phyloP scores from a whole-genome alignment of 2,888 invertebrate genomes.

The Tholera decimalis region DNA sequence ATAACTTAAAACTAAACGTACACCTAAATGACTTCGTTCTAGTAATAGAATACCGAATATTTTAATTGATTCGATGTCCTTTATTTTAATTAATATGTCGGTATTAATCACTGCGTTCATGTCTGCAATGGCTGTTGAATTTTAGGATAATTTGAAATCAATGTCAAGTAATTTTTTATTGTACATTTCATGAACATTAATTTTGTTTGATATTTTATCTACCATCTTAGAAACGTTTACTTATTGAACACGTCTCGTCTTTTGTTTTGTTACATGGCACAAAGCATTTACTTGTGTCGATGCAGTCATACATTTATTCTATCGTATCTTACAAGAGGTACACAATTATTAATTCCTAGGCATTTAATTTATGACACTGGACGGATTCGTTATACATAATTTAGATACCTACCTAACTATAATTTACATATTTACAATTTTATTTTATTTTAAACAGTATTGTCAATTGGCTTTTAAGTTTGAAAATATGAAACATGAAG shows the following conservation, averaged over 20 bases:
- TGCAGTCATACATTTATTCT: conserved; percentile 58
- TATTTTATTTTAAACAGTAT: conserved; percentile 31
- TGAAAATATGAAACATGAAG: conserved; percentile 53
- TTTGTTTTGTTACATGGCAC: conserved; percentile 82
- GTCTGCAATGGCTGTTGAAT: conserved; percentile 10
- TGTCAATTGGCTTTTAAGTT: conserved; percentile 24
- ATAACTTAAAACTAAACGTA: conserved; percentile 83
- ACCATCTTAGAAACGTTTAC: neutral
- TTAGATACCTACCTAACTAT: conserved; percentile 67
- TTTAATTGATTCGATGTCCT: conserved; percentile 64
- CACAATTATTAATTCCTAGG: conserved; percentile 58
- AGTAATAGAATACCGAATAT: conserved; percentile 69
- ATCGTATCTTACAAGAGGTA: conserved; percentile 58
- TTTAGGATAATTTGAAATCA: conserved; percentile 11
- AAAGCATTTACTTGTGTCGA: conserved; percentile 87
- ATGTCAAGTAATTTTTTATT: conserved; percentile 31
- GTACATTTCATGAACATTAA: neutral
- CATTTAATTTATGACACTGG: conserved; percentile 87
- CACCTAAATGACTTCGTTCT: conserved; percentile 85
- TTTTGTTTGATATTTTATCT: conserved; percentile 3
- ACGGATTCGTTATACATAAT: conserved; percentile 73
- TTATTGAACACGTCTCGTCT: conserved; percentile 27
- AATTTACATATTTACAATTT: conserved; percentile 85
- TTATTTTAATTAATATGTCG: conserved; percentile 64
- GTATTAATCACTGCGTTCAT: conserved; percentile 37